Base-by-base conservation (phyloP, 2,113 vertebrate species). In the Phasianus colchicus region DNA sequence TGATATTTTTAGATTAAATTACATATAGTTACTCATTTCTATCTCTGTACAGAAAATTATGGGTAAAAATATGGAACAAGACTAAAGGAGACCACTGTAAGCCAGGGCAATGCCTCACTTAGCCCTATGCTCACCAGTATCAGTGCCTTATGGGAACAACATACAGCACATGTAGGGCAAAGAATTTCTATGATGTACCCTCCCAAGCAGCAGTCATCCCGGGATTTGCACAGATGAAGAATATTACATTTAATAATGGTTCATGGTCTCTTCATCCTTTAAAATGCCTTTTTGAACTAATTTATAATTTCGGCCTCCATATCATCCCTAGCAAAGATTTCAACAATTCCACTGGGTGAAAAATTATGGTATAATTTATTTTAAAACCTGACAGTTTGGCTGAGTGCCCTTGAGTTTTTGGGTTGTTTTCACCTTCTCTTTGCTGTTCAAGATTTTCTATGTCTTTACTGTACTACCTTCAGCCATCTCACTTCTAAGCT, bases 231-330 rank as follows among this genome's bases (percentile, higher is more conserved):
- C 71, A 9, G 58, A 24, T 89, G 88, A 91, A 79, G 40, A 87
- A 80, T 18, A 61, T 15, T 14, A 36, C 11, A 69, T 84, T 85
- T 95, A 91, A 57, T 57, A 89, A 79, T n/a, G 84, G 30, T 61
- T 87, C 66, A 52, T 87, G 87, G 71, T 61, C 78, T 61, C 18
- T 54, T 76, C 71, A 63, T 91, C 91, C 87, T 96, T 89, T 84
- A 91, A 96, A 96, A 84, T 52, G 13, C 18, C 74, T 91, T 93
- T 90, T 87, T 83, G 75, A 94, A 89, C 84, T 79, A 18, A 0
- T 92, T 92, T 92, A 85, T 89, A 85, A 89, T 95, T 89, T 89
- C 85, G 63, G 85, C 40, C 58, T 94, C 30, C 48, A 48, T 66
- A 72, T 84, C 54, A 72, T 75, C 21, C 52, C 54, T 75, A 85